Base-by-base conservation (phyloP, 1,140 invertebrate genomes). In the Brachionus rotundiformis region DNA sequence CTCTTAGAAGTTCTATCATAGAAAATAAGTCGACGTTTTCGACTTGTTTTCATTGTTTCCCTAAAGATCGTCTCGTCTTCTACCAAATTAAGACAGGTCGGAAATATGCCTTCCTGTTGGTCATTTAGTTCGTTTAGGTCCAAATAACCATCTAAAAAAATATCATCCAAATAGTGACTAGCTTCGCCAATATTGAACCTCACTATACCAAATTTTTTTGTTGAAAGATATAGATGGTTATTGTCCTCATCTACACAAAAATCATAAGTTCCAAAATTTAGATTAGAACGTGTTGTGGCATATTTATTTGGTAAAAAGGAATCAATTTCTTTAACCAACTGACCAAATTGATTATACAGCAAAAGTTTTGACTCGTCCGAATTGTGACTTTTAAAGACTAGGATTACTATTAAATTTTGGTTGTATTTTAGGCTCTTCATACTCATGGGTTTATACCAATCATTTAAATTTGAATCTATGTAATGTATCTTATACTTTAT, bases 21-120 rank as follows among this genome's bases (percentile, higher is more conserved):
- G 31, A 79, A 79, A 36, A 79, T 31, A 2, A 79, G 23, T 6
- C 44, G 27, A 16, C 76, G 19, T 79, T 79, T 79, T 13, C 31
- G 13, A 25, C 16, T 63, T 11, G 25, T 79, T 79, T 79, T 79
- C 31, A 59, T 39, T 19, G 19, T 36, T 19, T 79, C 76, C n/a
- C 27, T 79, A 79, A 79, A 79, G 8, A 39, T 23, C n/a, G n/a
- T n/a, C n/a, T 79, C 76, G 33, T 79, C 76, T 59, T 79, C 76
- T 6, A 79, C 41, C 33, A 79, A 41, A 79, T 59, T 79, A 10
- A 79, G 29, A 79, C 76, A 79, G 59, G 76, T 79, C 5, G 76
- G 76, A 59, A 79, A 79, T 23, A 54, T 29, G 8, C 29, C 13
- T 0, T 23, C 6, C 29, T 79, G 16, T 33, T 63, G 29, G 23